Percentiles rank a stretch among this genome's conserved stretches.
These are phyloP conservation scores for Drosophila tani DNA, from an alignment of 1,140 invertebrate species.

Conservation along the genomic window DNA sequence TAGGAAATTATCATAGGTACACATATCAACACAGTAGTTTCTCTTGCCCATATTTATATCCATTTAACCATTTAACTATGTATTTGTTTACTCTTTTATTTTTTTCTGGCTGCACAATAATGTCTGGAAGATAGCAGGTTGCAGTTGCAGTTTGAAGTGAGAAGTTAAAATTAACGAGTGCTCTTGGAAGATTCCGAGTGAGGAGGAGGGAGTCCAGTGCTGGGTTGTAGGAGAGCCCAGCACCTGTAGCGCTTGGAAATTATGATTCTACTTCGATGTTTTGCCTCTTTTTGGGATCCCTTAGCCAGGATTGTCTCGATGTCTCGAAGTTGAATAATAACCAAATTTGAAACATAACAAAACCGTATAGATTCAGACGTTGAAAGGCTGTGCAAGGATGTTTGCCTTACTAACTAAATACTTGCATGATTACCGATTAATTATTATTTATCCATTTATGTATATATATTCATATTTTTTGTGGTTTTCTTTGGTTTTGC, in stretches of 20 bases:
- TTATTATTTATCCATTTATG: constrained; percentile 44
- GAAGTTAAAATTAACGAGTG: constrained; percentile 35
- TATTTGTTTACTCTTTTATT: constrained; percentile 48
- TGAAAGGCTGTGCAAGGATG: constrained; percentile 32
- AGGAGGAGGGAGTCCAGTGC: not conserved
- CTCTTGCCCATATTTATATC: constrained; percentile 44
- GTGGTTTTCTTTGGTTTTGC: constrained; percentile 21
- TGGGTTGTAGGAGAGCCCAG: constrained; percentile 3
- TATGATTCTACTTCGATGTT: constrained; percentile 53
- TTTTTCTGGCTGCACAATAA: constrained; percentile 25
- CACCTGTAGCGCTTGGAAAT: constrained; percentile 18
- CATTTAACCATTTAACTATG: constrained; percentile 40
- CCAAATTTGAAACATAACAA: constrained; percentile 1
- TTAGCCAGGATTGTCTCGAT: constrained; percentile 42
- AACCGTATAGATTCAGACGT: constrained; percentile 4
- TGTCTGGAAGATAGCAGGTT: constrained; percentile 65
- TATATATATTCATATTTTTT: constrained; percentile 37
- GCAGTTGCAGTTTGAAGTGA: constrained; percentile 22
- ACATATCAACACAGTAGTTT: constrained; percentile 67
- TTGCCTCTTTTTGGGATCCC: constrained; percentile 15
- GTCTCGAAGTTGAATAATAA: constrained; percentile 26
- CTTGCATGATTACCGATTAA: constrained; percentile 46
- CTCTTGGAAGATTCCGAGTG: constrained; percentile 41
- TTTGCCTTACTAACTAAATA: constrained; percentile 57
- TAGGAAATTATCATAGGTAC: constrained; percentile 72